phyloP scores from a whole-genome alignment of 2,888 invertebrate genomes.

The Phragmatobia fuliginosa region DNA sequence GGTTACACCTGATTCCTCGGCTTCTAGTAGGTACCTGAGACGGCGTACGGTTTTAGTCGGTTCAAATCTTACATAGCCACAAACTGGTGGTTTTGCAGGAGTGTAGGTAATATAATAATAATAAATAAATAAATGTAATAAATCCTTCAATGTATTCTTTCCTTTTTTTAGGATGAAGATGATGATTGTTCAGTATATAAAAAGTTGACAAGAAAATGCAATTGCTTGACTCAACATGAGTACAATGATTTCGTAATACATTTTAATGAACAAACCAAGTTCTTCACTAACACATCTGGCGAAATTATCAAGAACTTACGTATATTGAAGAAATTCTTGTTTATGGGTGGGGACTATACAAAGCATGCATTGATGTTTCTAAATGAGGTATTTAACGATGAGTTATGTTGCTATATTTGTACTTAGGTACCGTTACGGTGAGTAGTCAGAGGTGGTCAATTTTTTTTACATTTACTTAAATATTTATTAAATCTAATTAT shows the following conservation, averaged over 20 bases:
- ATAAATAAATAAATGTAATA: no score
- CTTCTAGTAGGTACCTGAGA: no score
- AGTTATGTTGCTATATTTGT: not conserved
- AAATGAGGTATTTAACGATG: slow-evolving; percentile 63
- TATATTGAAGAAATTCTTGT: slow-evolving; percentile 77
- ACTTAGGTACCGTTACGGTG: not conserved
- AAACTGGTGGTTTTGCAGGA: no score
- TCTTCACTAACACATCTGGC: slow-evolving; percentile 67
- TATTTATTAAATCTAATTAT: not conserved
- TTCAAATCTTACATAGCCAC: no score
- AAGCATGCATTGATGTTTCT: slow-evolving; percentile 75
- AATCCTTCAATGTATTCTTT: not conserved
- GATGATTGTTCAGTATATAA: slow-evolving; percentile 77
- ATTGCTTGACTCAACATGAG: slow-evolving; percentile 68
- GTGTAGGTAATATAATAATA: no score
- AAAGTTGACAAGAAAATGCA: slow-evolving; percentile 74
- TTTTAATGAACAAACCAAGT: slow-evolving; percentile 75
- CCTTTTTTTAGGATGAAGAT: slow-evolving; percentile 63
- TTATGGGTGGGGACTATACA: slow-evolving; percentile 73
- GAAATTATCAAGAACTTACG: slow-evolving; percentile 79
- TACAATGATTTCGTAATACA: slow-evolving; percentile 79
- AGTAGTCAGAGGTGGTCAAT: no score
- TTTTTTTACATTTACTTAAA: no score
- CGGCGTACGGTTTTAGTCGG: no score
- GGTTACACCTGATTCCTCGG: no score